These are phyloP conservation scores for Lumbricus terrestris DNA, from an alignment of 2,888 invertebrate genomes.

Conservation along the genomic window DNA sequence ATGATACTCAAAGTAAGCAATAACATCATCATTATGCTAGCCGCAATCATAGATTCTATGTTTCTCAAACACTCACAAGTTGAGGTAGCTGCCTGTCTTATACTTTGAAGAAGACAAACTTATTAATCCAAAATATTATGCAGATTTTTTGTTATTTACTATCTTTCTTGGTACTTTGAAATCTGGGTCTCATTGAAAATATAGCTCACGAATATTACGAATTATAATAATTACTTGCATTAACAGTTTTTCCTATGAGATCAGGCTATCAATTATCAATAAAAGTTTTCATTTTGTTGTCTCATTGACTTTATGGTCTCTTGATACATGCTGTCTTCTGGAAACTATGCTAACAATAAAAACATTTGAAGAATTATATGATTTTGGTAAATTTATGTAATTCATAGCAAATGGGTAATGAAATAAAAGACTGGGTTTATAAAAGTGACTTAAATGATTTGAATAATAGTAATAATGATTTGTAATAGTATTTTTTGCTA, in stretches of 20 bases:
- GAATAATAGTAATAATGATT: not conserved
- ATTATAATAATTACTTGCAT: not conserved
- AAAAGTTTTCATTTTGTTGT: not conserved
- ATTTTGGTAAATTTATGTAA: too few relatives aligned
- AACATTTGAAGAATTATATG: too few relatives aligned
- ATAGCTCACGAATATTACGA: not conserved
- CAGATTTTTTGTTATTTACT: not conserved
- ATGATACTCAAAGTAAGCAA: slow-evolving; percentile 81
- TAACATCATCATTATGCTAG: not conserved
- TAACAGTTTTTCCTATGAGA: too few relatives aligned
- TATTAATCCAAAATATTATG: not conserved
- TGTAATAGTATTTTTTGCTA: not conserved
- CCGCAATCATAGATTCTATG: slow-evolving; percentile 98
- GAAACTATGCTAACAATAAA: not conserved
- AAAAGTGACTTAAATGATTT: too few relatives aligned
- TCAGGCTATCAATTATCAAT: too few relatives aligned
- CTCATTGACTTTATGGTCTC: not conserved
- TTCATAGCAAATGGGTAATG: too few relatives aligned
- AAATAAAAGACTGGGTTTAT: too few relatives aligned
- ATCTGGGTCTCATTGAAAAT: not conserved
- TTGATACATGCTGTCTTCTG: not conserved
- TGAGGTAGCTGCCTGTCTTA: slow-evolving; percentile 99
- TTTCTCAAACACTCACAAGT: slow-evolving; percentile 97
- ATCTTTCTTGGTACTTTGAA: slow-evolving; percentile 8
- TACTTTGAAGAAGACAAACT: slow-evolving; percentile 77